Conservation (phyloP, 2,797 vertebrate species). For the Bucorvus abyssinicus region DNA sequence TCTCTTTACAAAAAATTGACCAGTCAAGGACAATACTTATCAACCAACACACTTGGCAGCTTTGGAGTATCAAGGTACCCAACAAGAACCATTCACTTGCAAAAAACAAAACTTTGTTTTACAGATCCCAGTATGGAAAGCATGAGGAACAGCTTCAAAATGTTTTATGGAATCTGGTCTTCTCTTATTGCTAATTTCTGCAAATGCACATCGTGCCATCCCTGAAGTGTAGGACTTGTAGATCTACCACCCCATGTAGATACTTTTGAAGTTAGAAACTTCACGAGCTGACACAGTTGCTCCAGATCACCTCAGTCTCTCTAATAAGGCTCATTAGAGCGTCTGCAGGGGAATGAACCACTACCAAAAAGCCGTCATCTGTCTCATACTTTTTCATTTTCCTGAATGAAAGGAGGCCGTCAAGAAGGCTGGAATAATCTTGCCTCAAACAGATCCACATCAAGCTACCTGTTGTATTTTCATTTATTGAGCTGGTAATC, state of each 20-base stretch:
- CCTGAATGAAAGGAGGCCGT: background rate
- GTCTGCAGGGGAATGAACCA: background rate
- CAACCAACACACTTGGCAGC: background rate
- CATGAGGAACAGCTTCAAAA: background rate
- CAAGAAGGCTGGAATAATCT: background rate
- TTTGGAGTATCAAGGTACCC: background rate
- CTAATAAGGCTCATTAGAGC: background rate
- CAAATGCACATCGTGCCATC: background rate
- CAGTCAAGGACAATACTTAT: background rate
- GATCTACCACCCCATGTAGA: background rate
- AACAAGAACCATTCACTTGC: background rate
- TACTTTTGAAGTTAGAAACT: background rate
- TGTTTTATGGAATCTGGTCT: background rate
- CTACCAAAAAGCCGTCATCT: background rate
- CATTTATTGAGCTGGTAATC: background rate
- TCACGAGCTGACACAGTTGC: background rate
- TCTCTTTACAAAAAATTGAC: background rate
- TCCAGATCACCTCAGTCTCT: background rate
- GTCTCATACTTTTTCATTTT: background rate
- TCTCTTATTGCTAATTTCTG: background rate
- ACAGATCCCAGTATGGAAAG: background rate
- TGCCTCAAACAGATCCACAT: background rate
- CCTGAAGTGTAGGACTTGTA: accelerated
- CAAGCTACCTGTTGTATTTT: background rate
- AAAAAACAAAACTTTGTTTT: background rate